These are phyloP conservation scores for Myrmophylax atrothorax DNA, from an alignment of 2,113 vertebrate species.

Conservation along the genomic window DNA sequence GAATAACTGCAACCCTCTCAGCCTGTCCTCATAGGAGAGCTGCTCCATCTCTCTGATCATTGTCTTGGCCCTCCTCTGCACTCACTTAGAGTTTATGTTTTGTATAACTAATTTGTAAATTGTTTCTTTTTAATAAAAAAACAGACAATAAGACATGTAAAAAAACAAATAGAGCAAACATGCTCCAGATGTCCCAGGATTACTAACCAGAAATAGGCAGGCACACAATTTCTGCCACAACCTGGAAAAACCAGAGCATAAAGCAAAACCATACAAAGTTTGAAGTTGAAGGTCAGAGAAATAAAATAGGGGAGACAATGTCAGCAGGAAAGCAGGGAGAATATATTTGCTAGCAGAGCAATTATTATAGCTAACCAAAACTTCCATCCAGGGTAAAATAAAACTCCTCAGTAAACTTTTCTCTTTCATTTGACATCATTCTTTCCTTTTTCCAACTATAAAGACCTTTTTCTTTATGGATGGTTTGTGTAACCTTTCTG, in stretches of 20 bases:
- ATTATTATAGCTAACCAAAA: background rate
- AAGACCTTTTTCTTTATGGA: background rate
- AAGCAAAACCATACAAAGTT: background rate
- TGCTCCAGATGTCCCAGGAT: background rate
- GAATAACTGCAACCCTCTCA: accelerated
- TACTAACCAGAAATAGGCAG: background rate
- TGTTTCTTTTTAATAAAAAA: background rate
- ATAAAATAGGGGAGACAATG: background rate
- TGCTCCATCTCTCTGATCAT: background rate
- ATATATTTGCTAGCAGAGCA: background rate
- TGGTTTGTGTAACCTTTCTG: background rate
- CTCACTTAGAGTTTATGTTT: background rate
- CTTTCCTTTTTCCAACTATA: background rate
- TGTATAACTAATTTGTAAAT: background rate
- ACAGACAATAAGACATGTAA: background rate
- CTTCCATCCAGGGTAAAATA: background rate
- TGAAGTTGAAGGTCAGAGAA: background rate
- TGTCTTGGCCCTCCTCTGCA: background rate
- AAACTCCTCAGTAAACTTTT: background rate
- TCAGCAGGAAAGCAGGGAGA: background rate
- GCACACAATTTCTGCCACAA: background rate
- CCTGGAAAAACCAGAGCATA: background rate
- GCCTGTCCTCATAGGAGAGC: background rate
- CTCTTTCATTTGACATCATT: background rate
- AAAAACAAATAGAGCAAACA: background rate